phyloP scores from a whole-genome alignment of 2,888 invertebrate genomes.

The Diploptera punctata region DNA sequence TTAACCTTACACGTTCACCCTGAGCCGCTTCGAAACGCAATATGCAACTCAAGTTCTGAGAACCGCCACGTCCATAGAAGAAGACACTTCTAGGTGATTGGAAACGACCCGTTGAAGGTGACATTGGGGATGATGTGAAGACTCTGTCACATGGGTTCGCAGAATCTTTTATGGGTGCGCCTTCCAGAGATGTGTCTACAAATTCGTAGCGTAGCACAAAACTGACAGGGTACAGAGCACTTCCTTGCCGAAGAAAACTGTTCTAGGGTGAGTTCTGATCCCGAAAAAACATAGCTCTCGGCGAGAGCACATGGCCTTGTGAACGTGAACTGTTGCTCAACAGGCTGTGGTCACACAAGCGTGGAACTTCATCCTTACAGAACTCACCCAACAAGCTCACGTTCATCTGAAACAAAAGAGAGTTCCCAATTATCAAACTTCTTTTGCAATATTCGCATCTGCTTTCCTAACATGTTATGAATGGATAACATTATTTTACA shows the following conservation, averaged over 20 bases:
- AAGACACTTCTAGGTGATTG: slow-evolving; percentile 82
- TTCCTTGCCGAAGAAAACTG: slow-evolving; percentile 80
- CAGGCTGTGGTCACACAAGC: slow-evolving; percentile 76
- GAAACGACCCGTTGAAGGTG: slow-evolving; percentile 63
- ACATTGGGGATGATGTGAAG: slow-evolving; percentile 50
- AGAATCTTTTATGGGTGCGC: slow-evolving; percentile 63
- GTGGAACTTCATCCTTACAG: slow-evolving; percentile 77
- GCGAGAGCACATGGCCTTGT: slow-evolving; percentile 71
- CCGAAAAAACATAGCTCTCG: slow-evolving; percentile 80
- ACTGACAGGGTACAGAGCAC: slow-evolving; percentile 77
- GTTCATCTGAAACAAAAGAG: slow-evolving; percentile 45
- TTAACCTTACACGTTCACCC: slow-evolving; percentile 72
- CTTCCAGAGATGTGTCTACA: slow-evolving; percentile 75
- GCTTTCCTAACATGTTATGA: too few species aligned
- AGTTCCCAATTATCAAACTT: too few species aligned
- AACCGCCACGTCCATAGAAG: slow-evolving; percentile 82
- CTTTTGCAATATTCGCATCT: too few species aligned
- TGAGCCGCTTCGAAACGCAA: slow-evolving; percentile 76
- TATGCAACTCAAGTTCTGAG: slow-evolving; percentile 75
- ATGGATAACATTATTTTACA: too few species aligned
- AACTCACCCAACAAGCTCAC: slow-evolving; percentile 74
- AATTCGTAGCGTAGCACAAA: slow-evolving; percentile 85
- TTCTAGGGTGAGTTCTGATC: slow-evolving; percentile 76
- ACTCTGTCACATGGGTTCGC: slow-evolving; percentile 68
- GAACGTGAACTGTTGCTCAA: slow-evolving; percentile 74